Percentiles rank a stretch among this genome's conserved stretches.
Conservation (phyloP, 1,140 invertebrate genomes). For the Euura lappo region DNA sequence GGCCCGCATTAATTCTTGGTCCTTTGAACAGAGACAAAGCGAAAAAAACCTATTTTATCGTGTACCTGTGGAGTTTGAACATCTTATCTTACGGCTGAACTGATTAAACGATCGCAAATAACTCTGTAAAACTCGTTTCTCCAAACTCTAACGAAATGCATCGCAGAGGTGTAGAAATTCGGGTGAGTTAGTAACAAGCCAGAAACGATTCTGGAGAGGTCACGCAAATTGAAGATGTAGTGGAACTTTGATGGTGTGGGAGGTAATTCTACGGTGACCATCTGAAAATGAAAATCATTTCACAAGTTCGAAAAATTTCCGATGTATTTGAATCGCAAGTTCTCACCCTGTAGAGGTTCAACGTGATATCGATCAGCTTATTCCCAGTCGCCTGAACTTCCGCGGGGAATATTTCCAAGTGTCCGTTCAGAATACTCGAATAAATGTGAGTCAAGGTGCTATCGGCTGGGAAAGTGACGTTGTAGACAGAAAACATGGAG, state of each 20-base stretch:
- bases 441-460: constrained; percentile 84
- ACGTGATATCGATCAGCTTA: constrained; percentile 76
- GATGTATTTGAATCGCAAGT: background rate
- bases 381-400: constrained; percentile 70
- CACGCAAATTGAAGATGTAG: constrained; percentile 92
- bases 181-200: constrained; percentile 80
- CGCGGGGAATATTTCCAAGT: constrained; percentile 72
- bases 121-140: constrained; percentile 87
- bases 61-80: constrained; percentile 16
- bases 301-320: background rate
- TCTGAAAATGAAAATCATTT: constrained; percentile 50
- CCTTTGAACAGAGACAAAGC: constrained; percentile 43
- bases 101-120: constrained; percentile 86
- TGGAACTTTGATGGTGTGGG: constrained; percentile 93
- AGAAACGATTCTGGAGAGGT: constrained; percentile 82
- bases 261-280: constrained; percentile 77
- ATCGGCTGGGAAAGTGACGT: constrained; percentile 82
- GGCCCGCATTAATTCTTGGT: constrained; percentile 57
- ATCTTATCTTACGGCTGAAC: constrained; percentile 62
- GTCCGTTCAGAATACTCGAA: constrained; percentile 79
- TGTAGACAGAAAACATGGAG: constrained; percentile 86
- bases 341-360: constrained; percentile 81
- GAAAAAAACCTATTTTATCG: constrained; percentile 13
- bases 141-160: constrained; percentile 85
- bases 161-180: constrained; percentile 66